phyloP scores from a whole-genome alignment of 1,140 invertebrate species.

The Cotesia glomerata region DNA sequence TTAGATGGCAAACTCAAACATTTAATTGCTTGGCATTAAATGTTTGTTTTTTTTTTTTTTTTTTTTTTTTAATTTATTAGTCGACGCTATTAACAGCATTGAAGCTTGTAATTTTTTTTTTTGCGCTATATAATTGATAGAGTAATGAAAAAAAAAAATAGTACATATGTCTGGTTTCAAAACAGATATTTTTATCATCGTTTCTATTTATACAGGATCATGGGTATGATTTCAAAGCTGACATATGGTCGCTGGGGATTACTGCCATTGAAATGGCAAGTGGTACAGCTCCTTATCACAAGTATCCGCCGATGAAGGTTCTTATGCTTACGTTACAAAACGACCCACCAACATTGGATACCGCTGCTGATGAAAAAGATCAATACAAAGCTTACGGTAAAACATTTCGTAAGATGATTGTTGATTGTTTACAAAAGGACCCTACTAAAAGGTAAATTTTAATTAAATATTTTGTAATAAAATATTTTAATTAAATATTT shows the following conservation, averaged over 20 bases:
- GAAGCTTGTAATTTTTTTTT: not conserved
- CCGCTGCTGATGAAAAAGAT: constrained; percentile 93
- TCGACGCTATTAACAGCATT: too few relatives aligned
- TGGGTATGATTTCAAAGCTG: constrained; percentile 99
- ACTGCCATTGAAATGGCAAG: constrained; percentile 99
- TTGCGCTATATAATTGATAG: not conserved
- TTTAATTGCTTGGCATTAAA: not conserved
- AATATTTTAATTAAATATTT: constrained; percentile 8
- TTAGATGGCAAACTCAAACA: not conserved
- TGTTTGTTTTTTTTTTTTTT: too few relatives aligned
- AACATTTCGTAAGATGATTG: constrained; percentile 94
- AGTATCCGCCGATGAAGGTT: constrained; percentile 99
- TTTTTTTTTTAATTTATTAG: too few relatives aligned
- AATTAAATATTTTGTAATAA: too few relatives aligned
- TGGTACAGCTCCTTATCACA: constrained; percentile 98
- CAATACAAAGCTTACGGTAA: constrained; percentile 98
- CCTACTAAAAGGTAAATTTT: constrained; percentile 79
- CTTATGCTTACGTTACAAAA: constrained; percentile 98
- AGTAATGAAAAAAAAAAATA: not conserved
- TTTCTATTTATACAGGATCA: constrained; percentile 75
- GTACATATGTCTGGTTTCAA: not conserved
- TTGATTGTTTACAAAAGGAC: constrained; percentile 94
- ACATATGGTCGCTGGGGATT: constrained; percentile 99
- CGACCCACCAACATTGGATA: constrained; percentile 96
- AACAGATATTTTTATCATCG: constrained; percentile 42